A percentile compares a stretch with the other conserved stretches of the same genome.
Evolutionary conservation across 2,797 vertebrate species (phyloP).

Genomic region (Pachyuromys duprasi): DNA sequence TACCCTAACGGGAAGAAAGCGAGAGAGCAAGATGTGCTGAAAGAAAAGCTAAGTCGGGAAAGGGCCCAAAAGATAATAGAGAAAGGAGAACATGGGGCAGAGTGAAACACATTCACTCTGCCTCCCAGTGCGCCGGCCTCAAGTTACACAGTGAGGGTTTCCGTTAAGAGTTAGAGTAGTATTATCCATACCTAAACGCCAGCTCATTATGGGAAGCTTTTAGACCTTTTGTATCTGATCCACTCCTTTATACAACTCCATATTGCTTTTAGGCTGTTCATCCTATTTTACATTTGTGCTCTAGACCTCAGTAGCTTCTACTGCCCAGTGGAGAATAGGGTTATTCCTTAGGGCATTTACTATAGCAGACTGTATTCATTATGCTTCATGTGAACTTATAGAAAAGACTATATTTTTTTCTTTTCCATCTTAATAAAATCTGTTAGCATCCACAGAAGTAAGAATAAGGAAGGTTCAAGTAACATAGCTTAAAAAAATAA

Average conservation of each 20-base stretch:
- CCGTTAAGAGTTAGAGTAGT: neutral
- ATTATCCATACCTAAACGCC: neutral
- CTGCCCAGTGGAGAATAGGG: neutral
- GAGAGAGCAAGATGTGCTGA: neutral
- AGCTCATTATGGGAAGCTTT: neutral
- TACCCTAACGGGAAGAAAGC: neutral
- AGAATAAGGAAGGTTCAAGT: neutral
- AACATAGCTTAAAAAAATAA: neutral
- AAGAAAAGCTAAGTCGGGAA: neutral
- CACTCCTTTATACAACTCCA: neutral
- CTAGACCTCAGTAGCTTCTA: neutral
- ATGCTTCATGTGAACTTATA: neutral
- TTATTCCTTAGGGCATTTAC: neutral
- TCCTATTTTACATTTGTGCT: neutral
- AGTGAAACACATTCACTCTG: neutral
- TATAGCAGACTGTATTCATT: neutral
- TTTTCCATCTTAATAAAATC: conserved; percentile 15
- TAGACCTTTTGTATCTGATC: neutral
- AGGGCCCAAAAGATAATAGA: neutral
- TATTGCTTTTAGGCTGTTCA: neutral
- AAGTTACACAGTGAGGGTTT: neutral
- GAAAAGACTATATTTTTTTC: neutral
- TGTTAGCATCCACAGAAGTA: neutral
- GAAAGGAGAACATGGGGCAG: neutral
- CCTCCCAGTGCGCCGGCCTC: neutral